phyloP scores from a whole-genome alignment of 2,888 invertebrate species.

The Drosophila prolongata region DNA sequence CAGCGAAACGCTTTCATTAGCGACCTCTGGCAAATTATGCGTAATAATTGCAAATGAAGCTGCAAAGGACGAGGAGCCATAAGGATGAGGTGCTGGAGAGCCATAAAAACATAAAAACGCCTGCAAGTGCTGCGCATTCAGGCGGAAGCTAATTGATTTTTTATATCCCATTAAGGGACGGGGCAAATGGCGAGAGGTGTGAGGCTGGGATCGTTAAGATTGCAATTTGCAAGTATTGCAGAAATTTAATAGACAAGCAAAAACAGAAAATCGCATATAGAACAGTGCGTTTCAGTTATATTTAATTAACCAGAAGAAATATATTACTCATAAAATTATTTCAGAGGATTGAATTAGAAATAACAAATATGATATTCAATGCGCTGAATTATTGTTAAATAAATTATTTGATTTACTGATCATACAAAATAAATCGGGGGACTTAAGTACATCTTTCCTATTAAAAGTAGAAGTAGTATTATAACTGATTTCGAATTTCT shows the following conservation, averaged over 20 bases:
- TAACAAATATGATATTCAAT: background rate
- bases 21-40: slow-evolving; percentile 63
- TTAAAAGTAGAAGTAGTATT: too few relatives aligned
- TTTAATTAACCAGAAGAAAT: background rate
- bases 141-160: slow-evolving; percentile 62
- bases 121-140: slow-evolving; percentile 29
- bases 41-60: slow-evolving; percentile 68
- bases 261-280: background rate
- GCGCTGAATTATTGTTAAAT: too few relatives aligned
- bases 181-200: slow-evolving; percentile 6
- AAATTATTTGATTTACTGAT: too few relatives aligned
- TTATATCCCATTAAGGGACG: slow-evolving; percentile 42
- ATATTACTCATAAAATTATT: background rate
- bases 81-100: background rate
- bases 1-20: slow-evolving; percentile 47
- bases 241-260: slow-evolving; percentile 9
- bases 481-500: too few relatives aligned
- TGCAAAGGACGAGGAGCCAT: slow-evolving; percentile 1
- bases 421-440: too few relatives aligned
- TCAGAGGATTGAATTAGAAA: background rate
- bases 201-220: slow-evolving; percentile 26
- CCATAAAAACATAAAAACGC: slow-evolving; percentile 29
- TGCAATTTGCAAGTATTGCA: slow-evolving; percentile 34
- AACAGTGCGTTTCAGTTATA: background rate
- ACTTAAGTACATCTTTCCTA: too few relatives aligned